Evolutionary conservation across 2,888 invertebrate genomes (phyloP), one percentile per base, ranked within the genome.

Genomic region (Acrocyrtus sp.): DNA sequence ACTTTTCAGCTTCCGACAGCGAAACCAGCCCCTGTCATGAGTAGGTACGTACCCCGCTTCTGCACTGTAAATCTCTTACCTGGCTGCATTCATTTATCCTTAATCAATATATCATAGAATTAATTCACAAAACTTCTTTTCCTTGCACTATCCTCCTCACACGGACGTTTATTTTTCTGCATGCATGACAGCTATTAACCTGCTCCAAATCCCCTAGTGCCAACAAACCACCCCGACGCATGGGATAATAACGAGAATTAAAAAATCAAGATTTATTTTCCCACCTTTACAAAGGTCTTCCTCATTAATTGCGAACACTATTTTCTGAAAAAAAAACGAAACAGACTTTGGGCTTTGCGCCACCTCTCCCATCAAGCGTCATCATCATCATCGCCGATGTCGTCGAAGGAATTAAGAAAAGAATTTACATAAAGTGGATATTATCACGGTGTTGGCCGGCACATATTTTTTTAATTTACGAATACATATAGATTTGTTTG

Each of bases 381-480:
- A n/a, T n/a, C n/a, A n/a, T n/a, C n/a, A n/a, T n/a, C n/a, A n/a
- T n/a, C n/a, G n/a, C n/a, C n/a, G n/a, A n/a, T n/a, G 19, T 34
- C 26, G 27, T 27, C 53, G n/a, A n/a, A 43, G 51, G 65, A 65
- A 65, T 65, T 65, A 65, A 65, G 34, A 19, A 34, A 50, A 15
- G 50, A 51, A 58, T 67, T 68, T 68, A 54, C 68, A 68, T 68
- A 68, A 68, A 68, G 53, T 68, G 68, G 50, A 60, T 68, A 68
- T 68, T 68, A 68, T 68, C 68, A 45, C 27, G 45, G 39, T 63
- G 15, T 54, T 53, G 45, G 15, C 27, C 26, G 51, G 45, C 45
- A 54, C 21, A 56, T 22, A 47, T 53, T 48, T 39, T 67, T 45
- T 51, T n/a, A n/a, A n/a, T n/a, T n/a, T n/a, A n/a, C n/a, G n/a